Base-by-base conservation (phyloP, 37 sponge, comb jelly and placozoan species). In the Haliclona indistincta region DNA sequence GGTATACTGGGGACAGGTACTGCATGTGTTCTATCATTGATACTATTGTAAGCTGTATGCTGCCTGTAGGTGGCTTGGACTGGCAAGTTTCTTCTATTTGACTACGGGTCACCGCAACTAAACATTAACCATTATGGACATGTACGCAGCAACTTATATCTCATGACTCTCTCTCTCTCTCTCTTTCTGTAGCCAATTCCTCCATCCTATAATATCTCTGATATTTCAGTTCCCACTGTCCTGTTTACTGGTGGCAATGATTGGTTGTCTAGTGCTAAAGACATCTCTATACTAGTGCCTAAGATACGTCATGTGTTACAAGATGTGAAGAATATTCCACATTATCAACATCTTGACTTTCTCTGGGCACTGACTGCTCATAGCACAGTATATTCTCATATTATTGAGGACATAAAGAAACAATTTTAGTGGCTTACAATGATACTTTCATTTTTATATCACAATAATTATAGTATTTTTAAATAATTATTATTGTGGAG, bases 271-370 rank as follows among this genome's bases (percentile, higher is more conserved):
- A 80, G 90, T 69, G 91, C 90, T 0, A 74, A 62, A 42, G 94
- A 94, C 56, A 87, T 94, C 41, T 65, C 47, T 25, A 63, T 30
- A 2, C 67, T 90, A 23, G 33, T 81, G 44, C 80, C 87, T 30
- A 17, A 61, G 44, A 38, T 87, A 15, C 58, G 55, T 4, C n/a
- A n/a, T n/a, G n/a, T n/a, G n/a, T n/a, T n/a, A n/a, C n/a, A n/a
- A 47, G 15, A 15, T 58, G 61, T 49, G 52, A 79, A 62, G 44
- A 68, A 68, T 38, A 86, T 80, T 20, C 37, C 60, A 15, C 33
- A 65, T 15, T 92, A 84, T 43, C 82, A 95, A 32, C 92, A 95
- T 79, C 63, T 92, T 47, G 92, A 95, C 80, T 95, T 95, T 68
- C 75, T 92, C 37, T 92, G 92, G 89, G 89, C 92, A 1, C 37